These are phyloP conservation scores for Brachynemurus nebulosus DNA, from an alignment of 2,888 invertebrate genomes.

Conservation along the genomic window DNA sequence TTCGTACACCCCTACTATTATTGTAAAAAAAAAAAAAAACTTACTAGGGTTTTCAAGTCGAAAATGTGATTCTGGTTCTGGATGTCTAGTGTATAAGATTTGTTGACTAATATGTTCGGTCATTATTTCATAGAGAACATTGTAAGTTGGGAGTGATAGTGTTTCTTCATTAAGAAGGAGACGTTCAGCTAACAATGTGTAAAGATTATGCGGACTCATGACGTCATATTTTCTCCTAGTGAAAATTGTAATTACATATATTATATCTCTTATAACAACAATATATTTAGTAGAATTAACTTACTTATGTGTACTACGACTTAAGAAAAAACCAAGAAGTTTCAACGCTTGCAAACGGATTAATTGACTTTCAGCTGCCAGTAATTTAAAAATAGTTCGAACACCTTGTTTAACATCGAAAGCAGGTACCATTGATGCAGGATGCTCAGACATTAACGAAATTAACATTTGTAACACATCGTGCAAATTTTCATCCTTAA, in stretches of 20 bases:
- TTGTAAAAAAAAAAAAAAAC: conserved; percentile 21
- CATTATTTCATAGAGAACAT: conserved; percentile 96
- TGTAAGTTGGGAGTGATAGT: conserved; percentile 89
- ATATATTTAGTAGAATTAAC: conserved; percentile 22
- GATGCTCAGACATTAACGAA: conserved; percentile 95
- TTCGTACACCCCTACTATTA: background rate
- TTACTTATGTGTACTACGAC: conserved; percentile 95
- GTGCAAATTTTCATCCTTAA: conserved; percentile 93
- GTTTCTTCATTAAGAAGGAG: conserved; percentile 79
- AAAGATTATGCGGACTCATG: conserved; percentile 97
- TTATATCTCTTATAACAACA: background rate
- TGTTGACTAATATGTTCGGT: conserved; percentile 95
- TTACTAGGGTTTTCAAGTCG: conserved; percentile 93
- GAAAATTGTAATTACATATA: conserved; percentile 13
- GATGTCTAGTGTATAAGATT: conserved; percentile 83
- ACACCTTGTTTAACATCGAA: conserved; percentile 97
- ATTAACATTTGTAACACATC: conserved; percentile 96
- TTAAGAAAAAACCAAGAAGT: conserved; percentile 92
- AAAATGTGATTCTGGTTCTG: conserved; percentile 90
- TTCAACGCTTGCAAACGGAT: conserved; percentile 93
- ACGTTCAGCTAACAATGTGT: conserved; percentile 88
- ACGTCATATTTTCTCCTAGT: conserved; percentile 98
- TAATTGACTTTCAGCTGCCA: conserved; percentile 90
- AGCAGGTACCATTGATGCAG: conserved; percentile 97
- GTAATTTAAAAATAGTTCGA: conserved; percentile 89